These are phyloP conservation scores for Microtus californicus DNA, from an alignment of 2,797 vertebrate species.

Conservation along the genomic window DNA sequence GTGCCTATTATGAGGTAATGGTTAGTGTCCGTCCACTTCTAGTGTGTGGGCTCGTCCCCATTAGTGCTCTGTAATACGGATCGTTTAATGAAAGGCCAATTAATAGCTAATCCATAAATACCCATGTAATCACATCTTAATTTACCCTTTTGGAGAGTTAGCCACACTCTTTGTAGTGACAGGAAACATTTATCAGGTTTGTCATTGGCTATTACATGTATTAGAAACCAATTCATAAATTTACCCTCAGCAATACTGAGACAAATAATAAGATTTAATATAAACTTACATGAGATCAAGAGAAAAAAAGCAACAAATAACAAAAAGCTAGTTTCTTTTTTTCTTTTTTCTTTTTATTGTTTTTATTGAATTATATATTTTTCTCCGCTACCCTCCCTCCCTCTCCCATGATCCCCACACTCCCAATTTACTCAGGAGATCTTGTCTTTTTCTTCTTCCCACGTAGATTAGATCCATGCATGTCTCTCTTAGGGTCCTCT, in stretches of 20 bases:
- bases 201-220: not conserved
- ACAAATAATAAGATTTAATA: slow-evolving; percentile 53
- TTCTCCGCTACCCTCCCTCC: no score
- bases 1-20: not conserved
- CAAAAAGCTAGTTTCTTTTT: slow-evolving; percentile 4
- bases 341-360: no score
- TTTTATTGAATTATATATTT: no score
- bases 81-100: slow-evolving; percentile 54
- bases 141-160: not conserved
- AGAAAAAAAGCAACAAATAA: not conserved
- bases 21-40: slow-evolving; percentile 27
- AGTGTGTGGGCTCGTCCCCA: not conserved
- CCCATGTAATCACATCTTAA: slow-evolving; percentile 29
- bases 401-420: no score
- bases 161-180: not conserved
- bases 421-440: no score
- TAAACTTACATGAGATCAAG: not conserved
- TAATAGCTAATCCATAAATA: slow-evolving; percentile 52
- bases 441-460: no score
- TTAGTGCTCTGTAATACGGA: not conserved
- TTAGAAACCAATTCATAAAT: slow-evolving; percentile 24
- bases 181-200: not conserved
- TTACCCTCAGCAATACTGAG: not conserved
- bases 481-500: no score
- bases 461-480: no score